Evolutionary conservation across 2,888 invertebrate species (phyloP), one percentile per base, ranked within the genome.

Genomic region (Sepioteuthis lessoniana): DNA sequence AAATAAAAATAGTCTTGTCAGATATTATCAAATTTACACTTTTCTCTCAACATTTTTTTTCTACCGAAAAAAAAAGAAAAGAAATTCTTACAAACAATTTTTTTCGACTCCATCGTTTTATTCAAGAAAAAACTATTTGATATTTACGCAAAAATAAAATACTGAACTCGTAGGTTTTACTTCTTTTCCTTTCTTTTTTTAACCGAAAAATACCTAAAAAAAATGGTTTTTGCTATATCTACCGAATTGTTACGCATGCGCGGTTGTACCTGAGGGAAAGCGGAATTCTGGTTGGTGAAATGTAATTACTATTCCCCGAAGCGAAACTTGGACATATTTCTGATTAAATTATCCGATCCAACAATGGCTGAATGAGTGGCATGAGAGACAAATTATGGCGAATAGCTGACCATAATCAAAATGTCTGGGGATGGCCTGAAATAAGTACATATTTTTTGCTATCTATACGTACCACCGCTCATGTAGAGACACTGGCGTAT

Each of bases 211-310:
- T 16, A 76, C n/a, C 8, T 16, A 76, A 35, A 76, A 76, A 35
- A 76, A 35, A 76, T n/a, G 0, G 7, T 2, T 28, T 76, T 76
- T n/a, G 25, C 16, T 25, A 60, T 31, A 76, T 76, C 76, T n/a
- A 76, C n/a, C 25, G 8, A 76, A n/a, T 35, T 35, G n/a, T 76
- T 76, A 76, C 76, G 76, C n/a, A 76, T 76, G 76, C 76, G 19
- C n/a, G 76, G 76, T 76, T 76, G n/a, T 76, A 76, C 76, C 76
- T 76, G 76, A 76, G 76, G 76, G 76, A 76, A 76, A 76, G n/a
- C 76, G 76, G n/a, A 76, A 76, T 13, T 76, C 76, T 10, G 76
- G 13, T 76, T n/a, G 76, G 76, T 35, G n/a, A 76, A 76, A 76
- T 76, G 76, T 76, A n/a, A 76, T 76, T 76, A 76, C 76, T n/a